Base-by-base conservation (phyloP, 2,113 vertebrate species). In the Gymnobelideus leadbeateri region DNA sequence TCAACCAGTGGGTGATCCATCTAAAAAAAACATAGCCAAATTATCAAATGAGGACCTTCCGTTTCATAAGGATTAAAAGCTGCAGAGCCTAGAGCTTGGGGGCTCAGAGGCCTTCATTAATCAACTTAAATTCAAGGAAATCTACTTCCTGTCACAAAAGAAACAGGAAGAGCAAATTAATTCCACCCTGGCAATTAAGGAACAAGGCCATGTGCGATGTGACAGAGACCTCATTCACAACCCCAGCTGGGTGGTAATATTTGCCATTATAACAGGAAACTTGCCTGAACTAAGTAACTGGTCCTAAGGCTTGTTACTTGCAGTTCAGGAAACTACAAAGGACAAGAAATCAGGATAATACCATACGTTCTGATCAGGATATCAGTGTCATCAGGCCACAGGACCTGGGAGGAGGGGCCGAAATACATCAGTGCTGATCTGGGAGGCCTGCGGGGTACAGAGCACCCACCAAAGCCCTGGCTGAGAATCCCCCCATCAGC, bases 1-100 rank as follows among this genome's bases (percentile, higher is more conserved):
- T 99, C 99, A 96, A 99, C 99, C 94, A 99, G 99, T 92, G 99
- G 99, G 97, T 99, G 99, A 98, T 99, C 99, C 97, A 98, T 98
- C 99, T 99, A 98, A 97, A 97, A 98, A 98, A 97, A 97, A 98
- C 98, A 98, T 97, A 97, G 98, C 98, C 98, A 98, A 97, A 98
- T 98, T 98, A 98, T 98, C 98, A 98, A 98, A 98, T 99, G 98
- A 99, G 98, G 98, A 97, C 97, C 97, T 98, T 98, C 93, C 94
- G 23, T 97, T 98, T 98, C 98, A 98, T 98, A 98, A 98, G 98
- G 98, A 98, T 98, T 97, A 98, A 97, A 96, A 97, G 98, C 94
- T 94, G 97, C 97, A 97, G 98, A 98, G 98, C 98, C 96, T 97
- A 97, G 97, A 97, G 96, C 96, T 96, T 49, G 97, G 94, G 68